A percentile compares a stretch with the other conserved stretches of the same genome.
These are phyloP conservation scores for Pentalonia nigronervosa DNA, from an alignment of 1,140 invertebrate genomes.

Conservation along the genomic window DNA sequence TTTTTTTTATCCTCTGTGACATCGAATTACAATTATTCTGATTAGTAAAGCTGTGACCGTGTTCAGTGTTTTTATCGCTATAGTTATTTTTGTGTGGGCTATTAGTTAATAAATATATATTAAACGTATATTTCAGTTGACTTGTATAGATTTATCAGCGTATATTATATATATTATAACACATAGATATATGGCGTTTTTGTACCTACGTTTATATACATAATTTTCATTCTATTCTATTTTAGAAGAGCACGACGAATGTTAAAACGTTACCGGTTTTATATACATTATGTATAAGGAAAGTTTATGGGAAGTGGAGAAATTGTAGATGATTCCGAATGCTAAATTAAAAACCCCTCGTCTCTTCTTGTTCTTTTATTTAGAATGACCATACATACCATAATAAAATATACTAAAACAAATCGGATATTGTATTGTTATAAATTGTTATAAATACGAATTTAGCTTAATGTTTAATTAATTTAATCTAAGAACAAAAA, in stretches of 20 bases:
- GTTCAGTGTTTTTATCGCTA: not conserved
- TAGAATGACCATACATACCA: not conserved
- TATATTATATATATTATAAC: not conserved
- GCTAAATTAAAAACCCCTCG: not conserved
- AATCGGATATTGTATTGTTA: too few relatives aligned
- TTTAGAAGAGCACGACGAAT: not conserved
- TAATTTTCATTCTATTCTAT: not conserved
- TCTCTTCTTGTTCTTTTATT: not conserved
- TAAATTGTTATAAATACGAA: too few relatives aligned
- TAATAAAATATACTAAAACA: too few relatives aligned
- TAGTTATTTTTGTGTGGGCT: not conserved
- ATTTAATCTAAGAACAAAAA: too few relatives aligned
- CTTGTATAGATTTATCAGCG: not conserved
- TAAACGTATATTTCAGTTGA: not conserved
- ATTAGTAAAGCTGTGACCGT: not conserved
- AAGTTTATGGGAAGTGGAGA: not conserved
- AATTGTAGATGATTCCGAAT: not conserved
- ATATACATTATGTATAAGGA: not conserved
- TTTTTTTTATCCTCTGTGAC: not conserved
- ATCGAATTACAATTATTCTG: not conserved
- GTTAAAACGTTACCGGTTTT: constrained; percentile 1
- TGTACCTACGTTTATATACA: too few relatives aligned
- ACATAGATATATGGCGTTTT: not conserved
- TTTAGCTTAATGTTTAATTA: too few relatives aligned
- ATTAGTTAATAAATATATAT: not conserved